phyloP scores from a whole-genome alignment of 2,797 vertebrate species.

The Epinephelus malabaricus region DNA sequence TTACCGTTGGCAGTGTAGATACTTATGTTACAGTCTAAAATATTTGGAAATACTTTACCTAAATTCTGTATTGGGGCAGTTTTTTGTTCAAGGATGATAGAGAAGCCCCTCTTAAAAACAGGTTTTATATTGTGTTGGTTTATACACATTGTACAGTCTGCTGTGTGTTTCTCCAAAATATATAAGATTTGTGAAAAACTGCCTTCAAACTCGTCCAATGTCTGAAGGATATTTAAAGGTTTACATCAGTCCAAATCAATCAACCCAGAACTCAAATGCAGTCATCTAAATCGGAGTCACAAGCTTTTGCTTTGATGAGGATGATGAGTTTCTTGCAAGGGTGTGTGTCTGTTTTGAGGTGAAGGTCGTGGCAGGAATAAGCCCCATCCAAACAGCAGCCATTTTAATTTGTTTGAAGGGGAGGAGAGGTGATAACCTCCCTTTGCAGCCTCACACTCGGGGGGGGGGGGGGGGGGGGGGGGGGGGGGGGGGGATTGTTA shows the following conservation, averaged over 20 bases:
- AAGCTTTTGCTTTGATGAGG: slow-evolving; percentile 1
- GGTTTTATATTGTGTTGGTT: not conserved
- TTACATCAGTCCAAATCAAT: slow-evolving; percentile 8
- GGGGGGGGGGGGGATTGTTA: slow-evolving; percentile 8
- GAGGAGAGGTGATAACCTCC: slow-evolving; percentile 77
- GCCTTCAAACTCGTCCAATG: not conserved
- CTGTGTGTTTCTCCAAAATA: not conserved
- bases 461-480: slow-evolving; percentile 6
- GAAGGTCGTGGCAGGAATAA: slow-evolving; percentile 73
- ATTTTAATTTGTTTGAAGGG: slow-evolving; percentile 82
- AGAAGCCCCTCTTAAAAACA: not conserved
- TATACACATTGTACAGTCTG: not conserved
- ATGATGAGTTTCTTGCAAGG: not conserved
- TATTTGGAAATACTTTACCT: not conserved
- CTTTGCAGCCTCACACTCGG: slow-evolving; percentile 52
- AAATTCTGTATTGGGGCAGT: not conserved
- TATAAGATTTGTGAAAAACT: not conserved
- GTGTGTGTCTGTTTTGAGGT: slow-evolving; percentile 50
- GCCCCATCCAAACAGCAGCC: slow-evolving; percentile 77
- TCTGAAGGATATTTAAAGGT: not conserved
- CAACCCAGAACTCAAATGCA: not conserved
- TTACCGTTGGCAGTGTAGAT: not conserved
- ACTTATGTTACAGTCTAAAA: too few species aligned
- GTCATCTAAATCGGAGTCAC: not conserved
- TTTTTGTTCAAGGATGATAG: not conserved